Evolutionary conservation across 2,888 invertebrate species (phyloP), one percentile per base, ranked within the genome.

Genomic region (Loripinus fragilis): DNA sequence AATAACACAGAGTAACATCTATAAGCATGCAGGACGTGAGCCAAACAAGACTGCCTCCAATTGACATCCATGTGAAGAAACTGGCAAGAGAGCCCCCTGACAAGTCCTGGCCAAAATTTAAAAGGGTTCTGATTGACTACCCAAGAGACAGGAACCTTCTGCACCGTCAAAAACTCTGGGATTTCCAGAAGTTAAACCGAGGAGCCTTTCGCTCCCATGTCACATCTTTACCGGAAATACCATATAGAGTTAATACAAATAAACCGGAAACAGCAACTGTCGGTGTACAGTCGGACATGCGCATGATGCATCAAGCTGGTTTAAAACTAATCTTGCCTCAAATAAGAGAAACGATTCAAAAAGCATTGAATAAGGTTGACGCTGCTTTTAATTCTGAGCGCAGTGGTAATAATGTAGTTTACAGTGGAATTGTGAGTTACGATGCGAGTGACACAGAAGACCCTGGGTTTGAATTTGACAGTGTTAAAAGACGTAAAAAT

Each of bases 191-290:
- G 55, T 17, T 84, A 28, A 84, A 84, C 48, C 76, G 84, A 1
- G 84, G 84, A 2, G 84, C 84, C 0, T 84, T 84, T 48, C 72
- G 84, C 15, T 81, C 84, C n/a, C 81, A 84, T 35, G 42, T 84
- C 12, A 23, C 76, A 30, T 84, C 84, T 33, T 60, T 84, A 42
- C 84, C 84, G 42, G 84, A 84, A 38, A 84, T 84, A n/a, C 84
- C 84, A 3, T 84, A 77, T 33, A 69, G 84, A 23, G 80, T 78
- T 0, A 78, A 81, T 41, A 69, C 74, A 23, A 78, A 75, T 52
- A 41, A 64, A 15, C 74, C 70, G 17, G 81, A 79, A 17, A 77
- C 71, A 35, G 72, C 76, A 3, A 81, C 77, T 35, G 78, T 81
- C 12, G 81, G 71, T 5, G 71, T 78, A 33, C 81, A 84, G 41